Conservation (phyloP, 2,888 invertebrate species). For the Dioctria rufipes region DNA sequence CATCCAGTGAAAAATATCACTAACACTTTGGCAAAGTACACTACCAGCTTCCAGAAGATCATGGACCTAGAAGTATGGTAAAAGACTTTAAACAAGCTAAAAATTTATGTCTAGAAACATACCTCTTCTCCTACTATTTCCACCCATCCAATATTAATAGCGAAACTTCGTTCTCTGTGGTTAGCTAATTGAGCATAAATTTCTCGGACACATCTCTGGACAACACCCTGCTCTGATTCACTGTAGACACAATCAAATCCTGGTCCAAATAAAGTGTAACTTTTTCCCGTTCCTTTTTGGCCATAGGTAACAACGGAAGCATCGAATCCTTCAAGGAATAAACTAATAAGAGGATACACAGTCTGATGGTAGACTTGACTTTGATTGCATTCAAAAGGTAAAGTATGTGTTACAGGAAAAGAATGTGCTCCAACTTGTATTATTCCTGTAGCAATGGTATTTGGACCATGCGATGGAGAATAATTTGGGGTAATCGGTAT, state of each 20-base stretch:
- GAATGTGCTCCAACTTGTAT: slow-evolving; percentile 68
- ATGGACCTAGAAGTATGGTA: slow-evolving; percentile 69
- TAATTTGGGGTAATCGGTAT: slow-evolving; percentile 70
- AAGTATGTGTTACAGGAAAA: slow-evolving; percentile 74
- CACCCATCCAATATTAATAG: slow-evolving; percentile 81
- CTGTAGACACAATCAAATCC: slow-evolving; percentile 76
- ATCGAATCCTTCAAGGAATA: slow-evolving; percentile 82
- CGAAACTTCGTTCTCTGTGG: slow-evolving; percentile 77
- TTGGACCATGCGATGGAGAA: slow-evolving; percentile 73
- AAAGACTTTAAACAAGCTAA: neutral
- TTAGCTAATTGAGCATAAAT: slow-evolving; percentile 77
- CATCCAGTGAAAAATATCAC: slow-evolving; percentile 81
- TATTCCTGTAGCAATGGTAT: slow-evolving; percentile 67
- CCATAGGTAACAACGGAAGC: slow-evolving; percentile 82
- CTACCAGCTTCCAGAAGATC: slow-evolving; percentile 74
- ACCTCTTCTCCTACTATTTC: slow-evolving; percentile 80
- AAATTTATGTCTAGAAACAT: slow-evolving; percentile 59
- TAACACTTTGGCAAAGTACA: slow-evolving; percentile 76
- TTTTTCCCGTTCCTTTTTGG: slow-evolving; percentile 80
- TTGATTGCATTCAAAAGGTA: slow-evolving; percentile 77
- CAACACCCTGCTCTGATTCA: slow-evolving; percentile 79
- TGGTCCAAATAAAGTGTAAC: slow-evolving; percentile 81
- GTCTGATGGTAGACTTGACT: slow-evolving; percentile 77
- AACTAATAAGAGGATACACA: slow-evolving; percentile 78
- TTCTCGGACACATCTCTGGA: slow-evolving; percentile 81